Conservation (phyloP, 1,140 invertebrate species). For the Zophobas morio region DNA sequence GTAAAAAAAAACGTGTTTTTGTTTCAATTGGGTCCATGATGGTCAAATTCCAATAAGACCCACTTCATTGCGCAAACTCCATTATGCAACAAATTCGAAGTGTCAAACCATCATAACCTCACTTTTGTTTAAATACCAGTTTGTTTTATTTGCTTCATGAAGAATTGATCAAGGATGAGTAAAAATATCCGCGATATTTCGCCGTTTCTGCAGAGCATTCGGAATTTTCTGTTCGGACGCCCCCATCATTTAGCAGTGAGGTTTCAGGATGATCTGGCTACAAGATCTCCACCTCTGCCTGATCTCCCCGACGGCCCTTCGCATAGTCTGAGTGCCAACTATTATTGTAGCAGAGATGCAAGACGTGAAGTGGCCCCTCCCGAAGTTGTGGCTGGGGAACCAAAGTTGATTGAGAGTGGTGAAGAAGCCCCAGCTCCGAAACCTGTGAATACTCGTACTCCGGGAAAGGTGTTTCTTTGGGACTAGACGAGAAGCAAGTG, state of each 20-base stretch:
- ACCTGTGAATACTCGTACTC: conserved; percentile 66
- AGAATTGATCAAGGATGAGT: conserved; percentile 51
- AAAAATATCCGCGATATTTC: conserved; percentile 71
- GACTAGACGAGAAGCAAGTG: conserved; percentile 64
- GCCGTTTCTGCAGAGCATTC: conserved; percentile 72
- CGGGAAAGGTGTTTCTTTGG: conserved; percentile 72
- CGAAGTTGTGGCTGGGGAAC: conserved; percentile 69
- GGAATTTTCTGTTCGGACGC: conserved; percentile 75
- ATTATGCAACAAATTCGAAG: conserved; percentile 44
- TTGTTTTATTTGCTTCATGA: no score
- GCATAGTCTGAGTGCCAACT: conserved; percentile 80
- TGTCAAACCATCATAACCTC: conserved; percentile 17
- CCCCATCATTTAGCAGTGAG: conserved; percentile 76
- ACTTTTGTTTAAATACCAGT: neutral
- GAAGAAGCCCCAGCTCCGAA: conserved; percentile 57
- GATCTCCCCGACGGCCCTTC: conserved; percentile 81
- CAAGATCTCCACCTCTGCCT: conserved; percentile 83
- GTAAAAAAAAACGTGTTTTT: conserved; percentile 26
- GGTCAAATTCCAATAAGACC: neutral
- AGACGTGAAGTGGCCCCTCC: conserved; percentile 82
- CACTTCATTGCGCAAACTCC: neutral
- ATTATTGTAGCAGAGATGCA: conserved; percentile 84
- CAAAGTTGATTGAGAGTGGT: conserved; percentile 54
- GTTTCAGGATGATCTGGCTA: conserved; percentile 74
- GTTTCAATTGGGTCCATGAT: conserved; percentile 2